Base-by-base conservation (phyloP, 2,797 vertebrate genomes). In the Synaphobranchus kaupii region DNA sequence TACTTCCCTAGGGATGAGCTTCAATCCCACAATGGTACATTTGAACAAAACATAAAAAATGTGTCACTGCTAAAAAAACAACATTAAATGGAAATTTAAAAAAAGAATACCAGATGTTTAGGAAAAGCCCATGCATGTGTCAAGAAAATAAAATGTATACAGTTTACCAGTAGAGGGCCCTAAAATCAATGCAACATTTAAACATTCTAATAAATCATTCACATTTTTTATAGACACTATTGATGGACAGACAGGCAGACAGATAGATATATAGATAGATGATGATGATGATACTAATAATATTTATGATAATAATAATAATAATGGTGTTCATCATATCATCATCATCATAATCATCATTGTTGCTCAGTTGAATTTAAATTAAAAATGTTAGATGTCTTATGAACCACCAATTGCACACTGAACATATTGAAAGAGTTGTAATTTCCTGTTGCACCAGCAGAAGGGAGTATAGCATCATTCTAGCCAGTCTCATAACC, bases 401-500 rank as follows among this genome's bases (percentile, higher is more conserved):
- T 73, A 12, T 34, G 12, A 63, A 63, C 22, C 5, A 63, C 3
- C 56, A 58, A 17, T 5, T 73, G 28, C 34, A 73, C 13, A 15
- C 68, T 73, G 68, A 39, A 22, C 15, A 47, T 22, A 44, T 44
- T 15, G 22, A 81, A 39, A 34, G 6, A 66, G 0, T 0, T 92
- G 92, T 90, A 68, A 85, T 88, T 87, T 63, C 17, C 4, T 0
- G 8, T 81, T 44, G 0, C 28, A 86, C 92, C 94, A 91, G 68
- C 25, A 92, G 94, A 91, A 91, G 86, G 93, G 5, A 88, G 89
- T 86, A 92, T 87, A 91, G 71, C 20, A 87, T 85, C 39, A 20
- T 22, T 50, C 17, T 63, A 76, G 34, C 20, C 60, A 48, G 48
- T 78, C 76, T 58, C 34, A 78, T 13, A 22, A 44, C 73, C 34